phyloP scores from a whole-genome alignment of 2,113 vertebrate species.

The Pionites leucogaster region DNA sequence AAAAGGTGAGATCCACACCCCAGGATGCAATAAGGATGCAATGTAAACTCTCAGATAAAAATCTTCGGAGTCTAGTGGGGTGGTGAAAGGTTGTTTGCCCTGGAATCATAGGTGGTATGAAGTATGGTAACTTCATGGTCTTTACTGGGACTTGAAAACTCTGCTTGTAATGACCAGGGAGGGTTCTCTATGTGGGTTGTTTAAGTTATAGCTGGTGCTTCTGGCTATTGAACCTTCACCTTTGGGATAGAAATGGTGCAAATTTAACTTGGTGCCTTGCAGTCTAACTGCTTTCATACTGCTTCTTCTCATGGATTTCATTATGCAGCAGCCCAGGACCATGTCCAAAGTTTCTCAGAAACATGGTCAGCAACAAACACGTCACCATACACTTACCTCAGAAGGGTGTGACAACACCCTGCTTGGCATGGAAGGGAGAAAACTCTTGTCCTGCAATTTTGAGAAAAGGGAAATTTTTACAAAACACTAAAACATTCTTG shows the following conservation, averaged over 20 bases:
- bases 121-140: background rate
- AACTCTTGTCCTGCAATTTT: background rate
- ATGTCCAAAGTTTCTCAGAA: background rate
- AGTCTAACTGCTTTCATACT: background rate
- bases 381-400: accelerated
- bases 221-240: background rate
- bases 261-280: background rate
- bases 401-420: background rate
- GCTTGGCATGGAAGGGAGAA: background rate
- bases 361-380: background rate
- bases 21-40: background rate
- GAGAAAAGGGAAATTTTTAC: background rate
- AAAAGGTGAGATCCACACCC: background rate
- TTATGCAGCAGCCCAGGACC: background rate
- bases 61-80: background rate
- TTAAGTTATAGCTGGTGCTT: background rate
- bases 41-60: background rate
- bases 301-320: background rate
- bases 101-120: background rate
- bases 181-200: accelerated
- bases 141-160: background rate
- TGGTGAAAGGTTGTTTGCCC: accelerated
- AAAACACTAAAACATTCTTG: background rate
- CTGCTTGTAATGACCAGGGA: background rate
- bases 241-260: background rate